Evolutionary conservation across 2,797 vertebrate species (phyloP), one percentile per base, ranked within the genome.

Genomic region (Gymnoscopelus microlampas): DNA sequence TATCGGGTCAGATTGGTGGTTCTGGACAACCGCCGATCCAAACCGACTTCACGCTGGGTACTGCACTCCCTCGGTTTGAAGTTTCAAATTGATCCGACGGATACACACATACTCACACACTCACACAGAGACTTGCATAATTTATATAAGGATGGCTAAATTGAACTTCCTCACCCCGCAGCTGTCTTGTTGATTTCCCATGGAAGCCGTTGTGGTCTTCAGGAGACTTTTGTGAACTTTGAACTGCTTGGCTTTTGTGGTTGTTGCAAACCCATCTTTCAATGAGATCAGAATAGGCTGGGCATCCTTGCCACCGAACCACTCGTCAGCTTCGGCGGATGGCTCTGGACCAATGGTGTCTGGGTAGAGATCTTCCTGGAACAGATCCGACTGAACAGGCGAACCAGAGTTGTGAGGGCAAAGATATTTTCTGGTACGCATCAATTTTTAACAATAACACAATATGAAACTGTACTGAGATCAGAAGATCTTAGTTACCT

Each of bases 341-440:
- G 94, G 92, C 81, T 95, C 94, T 0, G 94, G 93, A 0, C 94
- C 94, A 9, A 92, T 53, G 29, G 94, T 95, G 83, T 94, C 83
- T 0, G 94, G 94, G 79, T 93, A 95, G 63, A 95, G 84, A 50
- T 94, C 94, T 67, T 94, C 94, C 88, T 95, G 94, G 85, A 94
- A 95, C 65, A 94, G 88, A 71, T 95, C 93, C 1, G 93, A 94
- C 93, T 95, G 61, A 11, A 47, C 49, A 11, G 59, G 54, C 47
- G 2, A 70, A 48, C 11, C 14, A 35, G 32, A 56, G 39, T 44
- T 44, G 39, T 44, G 39, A 44, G 39, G 39, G 9, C 8, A 44
- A 44, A 44, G 39, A 2, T 44, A 44, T 44, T 44, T 44, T 44
- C 39, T 44, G 39, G 39, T 7, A 39, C 39, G 2, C 39, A 8